These are phyloP conservation scores for Zygaena filipendulae DNA, from an alignment of 2,888 invertebrate species.

Conservation along the genomic window DNA sequence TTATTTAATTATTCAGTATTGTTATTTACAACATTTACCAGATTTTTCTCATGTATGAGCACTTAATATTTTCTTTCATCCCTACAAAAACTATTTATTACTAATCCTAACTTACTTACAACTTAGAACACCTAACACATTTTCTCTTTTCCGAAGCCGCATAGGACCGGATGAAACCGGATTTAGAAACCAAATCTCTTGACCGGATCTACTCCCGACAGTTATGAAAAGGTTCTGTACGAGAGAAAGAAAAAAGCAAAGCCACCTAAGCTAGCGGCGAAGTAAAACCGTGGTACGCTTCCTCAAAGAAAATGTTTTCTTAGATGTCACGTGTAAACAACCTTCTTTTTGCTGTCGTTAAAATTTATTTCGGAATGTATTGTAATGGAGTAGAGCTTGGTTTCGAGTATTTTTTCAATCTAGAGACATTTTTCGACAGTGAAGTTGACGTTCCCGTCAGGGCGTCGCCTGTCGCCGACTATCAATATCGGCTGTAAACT, in stretches of 20 bases:
- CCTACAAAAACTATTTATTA: too few relatives aligned
- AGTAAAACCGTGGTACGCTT: slow-evolving; percentile 46
- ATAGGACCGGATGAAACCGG: slow-evolving; percentile 31
- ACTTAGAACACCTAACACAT: slow-evolving; percentile 10
- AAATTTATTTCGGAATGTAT: slow-evolving; percentile 15
- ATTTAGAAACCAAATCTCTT: slow-evolving; percentile 43
- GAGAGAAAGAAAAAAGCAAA: slow-evolving; percentile 36
- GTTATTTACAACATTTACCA: too few relatives aligned
- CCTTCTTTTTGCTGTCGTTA: slow-evolving; percentile 17
- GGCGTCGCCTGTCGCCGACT: slow-evolving; percentile 50
- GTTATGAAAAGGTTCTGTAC: slow-evolving; percentile 55
- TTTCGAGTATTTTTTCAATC: too few relatives aligned
- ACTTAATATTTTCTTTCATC: too few relatives aligned
- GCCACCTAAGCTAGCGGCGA: slow-evolving; percentile 39
- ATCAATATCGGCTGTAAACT: slow-evolving; percentile 60
- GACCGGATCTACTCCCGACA: slow-evolving; percentile 47
- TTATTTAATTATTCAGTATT: too few relatives aligned
- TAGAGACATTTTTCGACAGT: too few relatives aligned
- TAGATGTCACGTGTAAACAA: slow-evolving; percentile 34
- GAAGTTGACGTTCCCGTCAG: too few relatives aligned
- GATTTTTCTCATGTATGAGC: too few relatives aligned
- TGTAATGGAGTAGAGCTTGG: slow-evolving; percentile 22
- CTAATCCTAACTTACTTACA: too few relatives aligned
- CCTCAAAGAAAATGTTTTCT: slow-evolving; percentile 50
- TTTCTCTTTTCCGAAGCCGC: slow-evolving; percentile 18